Base-by-base conservation (phyloP, 2,888 invertebrate species). In the Blastobasis lacticolella region DNA sequence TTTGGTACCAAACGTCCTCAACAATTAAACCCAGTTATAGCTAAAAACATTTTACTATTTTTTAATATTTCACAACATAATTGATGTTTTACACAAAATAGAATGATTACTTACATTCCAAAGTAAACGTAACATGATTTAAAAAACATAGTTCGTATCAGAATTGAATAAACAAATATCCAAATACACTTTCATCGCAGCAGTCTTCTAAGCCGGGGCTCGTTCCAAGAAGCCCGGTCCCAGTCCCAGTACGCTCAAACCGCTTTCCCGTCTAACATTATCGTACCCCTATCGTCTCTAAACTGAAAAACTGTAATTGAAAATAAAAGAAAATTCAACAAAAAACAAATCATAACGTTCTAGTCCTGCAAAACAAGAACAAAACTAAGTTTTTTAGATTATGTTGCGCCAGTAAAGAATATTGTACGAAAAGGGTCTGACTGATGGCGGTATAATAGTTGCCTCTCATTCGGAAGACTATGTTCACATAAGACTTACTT, bases 221-320 rank as follows among this genome's bases (percentile, higher is more conserved):
- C 23, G 23, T 23, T 23, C 23, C 23, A 23, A 23, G 23, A 23
- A 36, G 9, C 36, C 23, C 10, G 23, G 10, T 5, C 45, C 10
- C 23, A 9, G 10, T 44, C 37, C 37, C 10, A 6, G 37, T 37
- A 37, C 46, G 9, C n/a, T 10, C 43, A 23, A 10, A 37, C 41
- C 5, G 8, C 6, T 23, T 37, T 60, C 62, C 63, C 57, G 65
- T 67, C 67, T 79, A 78, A 79, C 61, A 81, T 79, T 84, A 86
- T 66, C 81, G 81, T 65, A 84, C 80, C 74, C 82, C 83, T 85
- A 86, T 78, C 64, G 79, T 76, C 73, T 86, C 80, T 85, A 86
- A 83, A 85, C 72, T 81, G 84, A 69, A 77, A 81, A 75, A 85
- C 85, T 86, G 86, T 58, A 86, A 85, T 73, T 69, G 63, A 73